These are phyloP conservation scores for Caenorhabditis uteleia DNA, from an alignment of 2,888 invertebrate species.

Conservation along the genomic window DNA sequence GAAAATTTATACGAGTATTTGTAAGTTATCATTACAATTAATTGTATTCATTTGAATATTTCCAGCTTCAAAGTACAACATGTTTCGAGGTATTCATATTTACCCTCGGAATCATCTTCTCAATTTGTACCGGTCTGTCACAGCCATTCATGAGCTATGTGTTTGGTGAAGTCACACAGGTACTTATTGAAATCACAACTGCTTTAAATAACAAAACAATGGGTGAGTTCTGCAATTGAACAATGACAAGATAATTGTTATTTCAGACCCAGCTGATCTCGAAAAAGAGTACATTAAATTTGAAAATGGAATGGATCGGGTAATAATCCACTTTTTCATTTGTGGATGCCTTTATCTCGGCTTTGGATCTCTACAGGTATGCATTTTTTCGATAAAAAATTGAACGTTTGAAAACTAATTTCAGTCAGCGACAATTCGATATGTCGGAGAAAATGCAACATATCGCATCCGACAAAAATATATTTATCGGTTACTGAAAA, in stretches of 20 bases:
- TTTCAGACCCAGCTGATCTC: constrained; percentile 30
- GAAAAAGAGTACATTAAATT: constrained; percentile 26
- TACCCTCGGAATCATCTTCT: constrained; percentile 36
- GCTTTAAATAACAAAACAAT: constrained; percentile 27
- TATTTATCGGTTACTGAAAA: constrained; percentile 69
- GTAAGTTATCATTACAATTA: too few species aligned
- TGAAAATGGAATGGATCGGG: constrained; percentile 19
- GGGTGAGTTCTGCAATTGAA: constrained; percentile 2
- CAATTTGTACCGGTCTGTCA: constrained; percentile 48
- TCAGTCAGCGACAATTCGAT: constrained; percentile 66
- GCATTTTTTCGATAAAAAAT: background rate
- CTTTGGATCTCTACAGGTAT: constrained; percentile 28
- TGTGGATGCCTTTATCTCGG: constrained; percentile 19
- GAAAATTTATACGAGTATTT: too few species aligned
- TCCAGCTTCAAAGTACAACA: constrained; percentile 50
- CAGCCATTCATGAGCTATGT: constrained; percentile 39
- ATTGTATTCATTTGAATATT: too few species aligned
- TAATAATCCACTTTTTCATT: constrained; percentile 19
- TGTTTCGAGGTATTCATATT: constrained; percentile 43
- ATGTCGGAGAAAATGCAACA: constrained; percentile 71
- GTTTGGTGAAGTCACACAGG: constrained; percentile 29
- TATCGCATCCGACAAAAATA: constrained; percentile 71
- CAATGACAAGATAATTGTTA: background rate
- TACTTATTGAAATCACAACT: constrained; percentile 32
- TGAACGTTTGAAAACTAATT: background rate